Conservation (phyloP, 2,888 invertebrate genomes). For the Dendrolimus pini region DNA sequence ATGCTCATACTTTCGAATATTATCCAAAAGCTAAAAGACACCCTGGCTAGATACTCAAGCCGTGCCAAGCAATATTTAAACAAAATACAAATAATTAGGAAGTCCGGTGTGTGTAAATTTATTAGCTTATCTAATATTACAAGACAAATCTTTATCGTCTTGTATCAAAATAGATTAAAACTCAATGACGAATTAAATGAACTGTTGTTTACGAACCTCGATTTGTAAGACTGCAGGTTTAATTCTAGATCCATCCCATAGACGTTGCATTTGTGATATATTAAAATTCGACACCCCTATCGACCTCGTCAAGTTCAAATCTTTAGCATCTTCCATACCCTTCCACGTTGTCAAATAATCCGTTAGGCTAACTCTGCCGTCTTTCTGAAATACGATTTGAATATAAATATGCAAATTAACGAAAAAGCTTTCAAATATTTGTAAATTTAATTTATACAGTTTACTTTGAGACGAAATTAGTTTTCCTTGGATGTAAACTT, state of each 20-base stretch:
- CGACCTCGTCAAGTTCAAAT: constrained; percentile 82
- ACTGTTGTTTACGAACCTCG: constrained; percentile 31
- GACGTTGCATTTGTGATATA: constrained; percentile 82
- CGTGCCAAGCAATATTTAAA: too few relatives aligned
- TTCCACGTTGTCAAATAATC: constrained; percentile 88
- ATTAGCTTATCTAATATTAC: too few relatives aligned
- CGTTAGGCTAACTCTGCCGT: constrained; percentile 73
- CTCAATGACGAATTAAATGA: too few relatives aligned
- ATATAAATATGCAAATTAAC: constrained; percentile 4
- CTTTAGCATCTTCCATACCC: constrained; percentile 85
- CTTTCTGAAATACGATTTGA: constrained; percentile 32
- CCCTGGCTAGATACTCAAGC: too few relatives aligned
- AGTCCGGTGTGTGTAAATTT: too few relatives aligned
- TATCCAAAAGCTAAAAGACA: too few relatives aligned
- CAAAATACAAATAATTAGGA: too few relatives aligned
- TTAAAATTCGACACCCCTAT: constrained; percentile 95
- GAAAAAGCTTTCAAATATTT: background rate
- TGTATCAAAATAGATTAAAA: too few relatives aligned
- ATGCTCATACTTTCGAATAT: too few relatives aligned
- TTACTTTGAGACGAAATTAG: background rate
- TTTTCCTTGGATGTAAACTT: background rate
- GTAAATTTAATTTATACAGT: background rate
- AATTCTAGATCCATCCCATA: constrained; percentile 79
- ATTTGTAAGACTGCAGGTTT: constrained; percentile 83
- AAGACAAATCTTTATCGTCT: too few relatives aligned